phyloP scores from a whole-genome alignment of 2,797 vertebrate species.

The Lutjanus campechanus region DNA sequence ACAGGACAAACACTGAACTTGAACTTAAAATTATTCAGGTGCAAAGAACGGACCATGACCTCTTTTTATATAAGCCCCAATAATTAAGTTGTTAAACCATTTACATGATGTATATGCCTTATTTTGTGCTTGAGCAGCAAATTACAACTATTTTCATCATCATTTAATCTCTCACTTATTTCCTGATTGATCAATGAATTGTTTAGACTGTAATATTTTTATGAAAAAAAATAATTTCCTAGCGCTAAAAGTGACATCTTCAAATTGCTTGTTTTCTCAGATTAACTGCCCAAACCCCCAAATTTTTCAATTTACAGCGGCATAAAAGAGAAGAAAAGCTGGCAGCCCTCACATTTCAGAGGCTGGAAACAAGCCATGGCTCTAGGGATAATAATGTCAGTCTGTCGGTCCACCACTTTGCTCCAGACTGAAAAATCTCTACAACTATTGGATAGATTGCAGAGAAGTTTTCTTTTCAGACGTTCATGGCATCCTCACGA shows the following conservation, averaged over 20 bases:
- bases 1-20: slow-evolving; percentile 30
- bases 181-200: neutral
- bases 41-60: slow-evolving; percentile 21
- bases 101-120: neutral
- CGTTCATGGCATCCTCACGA: neutral
- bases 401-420: slow-evolving; percentile 12
- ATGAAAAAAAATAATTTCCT: neutral
- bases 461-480: neutral
- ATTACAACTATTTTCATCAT: neutral
- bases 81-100: neutral
- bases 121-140: slow-evolving; percentile 9
- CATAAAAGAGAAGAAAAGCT: slow-evolving; percentile 1
- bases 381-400: slow-evolving; percentile 9
- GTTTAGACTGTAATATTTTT: neutral
- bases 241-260: neutral
- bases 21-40: slow-evolving; percentile 6
- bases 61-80: neutral
- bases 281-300: slow-evolving; percentile 9
- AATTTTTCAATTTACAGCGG: slow-evolving; percentile 15
- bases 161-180: neutral
- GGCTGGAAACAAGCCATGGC: slow-evolving; percentile 1
- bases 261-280: slow-evolving; percentile 6
- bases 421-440: slow-evolving; percentile 9
- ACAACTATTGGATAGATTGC: neutral
- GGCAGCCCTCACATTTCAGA: slow-evolving; percentile 1